Conservation (phyloP, 2,113 vertebrate genomes). For the Diphyllodes magnificus region DNA sequence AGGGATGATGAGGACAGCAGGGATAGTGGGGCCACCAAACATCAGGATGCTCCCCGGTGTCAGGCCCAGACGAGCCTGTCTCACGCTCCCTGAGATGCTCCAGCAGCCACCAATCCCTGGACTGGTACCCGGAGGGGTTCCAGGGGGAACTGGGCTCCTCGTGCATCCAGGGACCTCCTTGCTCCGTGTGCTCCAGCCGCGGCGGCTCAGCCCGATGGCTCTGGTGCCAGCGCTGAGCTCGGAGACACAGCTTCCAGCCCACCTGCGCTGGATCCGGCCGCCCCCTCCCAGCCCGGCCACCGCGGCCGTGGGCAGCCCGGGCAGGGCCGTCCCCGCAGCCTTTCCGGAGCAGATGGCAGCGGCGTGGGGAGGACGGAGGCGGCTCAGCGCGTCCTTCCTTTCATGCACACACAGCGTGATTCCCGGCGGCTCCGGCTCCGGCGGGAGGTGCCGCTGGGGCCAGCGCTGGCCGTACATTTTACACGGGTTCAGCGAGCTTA, state of each 20-base stretch:
- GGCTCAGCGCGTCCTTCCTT: conserved; percentile 25
- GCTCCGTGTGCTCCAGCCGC: background rate
- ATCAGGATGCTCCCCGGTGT: background rate
- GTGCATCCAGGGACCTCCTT: too few species aligned
- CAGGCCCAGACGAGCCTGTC: too few species aligned
- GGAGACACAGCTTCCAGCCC: background rate
- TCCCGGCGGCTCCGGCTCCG: background rate
- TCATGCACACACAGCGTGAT: conserved; percentile 1
- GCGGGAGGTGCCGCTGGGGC: background rate
- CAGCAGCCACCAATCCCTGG: background rate
- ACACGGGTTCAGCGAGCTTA: conserved; percentile 55
- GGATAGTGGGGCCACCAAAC: too few species aligned
- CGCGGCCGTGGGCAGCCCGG: background rate
- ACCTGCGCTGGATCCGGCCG: rapidly evolving
- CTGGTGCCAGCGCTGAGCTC: background rate
- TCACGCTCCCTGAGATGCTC: background rate
- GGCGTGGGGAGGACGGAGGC: background rate
- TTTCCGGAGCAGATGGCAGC: conserved; percentile 50
- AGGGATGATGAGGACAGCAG: background rate
- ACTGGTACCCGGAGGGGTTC: background rate
- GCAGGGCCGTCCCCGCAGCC: background rate
- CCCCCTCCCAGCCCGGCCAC: background rate
- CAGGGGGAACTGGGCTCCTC: rapidly evolving
- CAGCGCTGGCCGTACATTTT: background rate
- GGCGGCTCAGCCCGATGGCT: background rate